Conservation (phyloP, 2,797 vertebrate genomes). For the Sylvilagus floridanus region DNA sequence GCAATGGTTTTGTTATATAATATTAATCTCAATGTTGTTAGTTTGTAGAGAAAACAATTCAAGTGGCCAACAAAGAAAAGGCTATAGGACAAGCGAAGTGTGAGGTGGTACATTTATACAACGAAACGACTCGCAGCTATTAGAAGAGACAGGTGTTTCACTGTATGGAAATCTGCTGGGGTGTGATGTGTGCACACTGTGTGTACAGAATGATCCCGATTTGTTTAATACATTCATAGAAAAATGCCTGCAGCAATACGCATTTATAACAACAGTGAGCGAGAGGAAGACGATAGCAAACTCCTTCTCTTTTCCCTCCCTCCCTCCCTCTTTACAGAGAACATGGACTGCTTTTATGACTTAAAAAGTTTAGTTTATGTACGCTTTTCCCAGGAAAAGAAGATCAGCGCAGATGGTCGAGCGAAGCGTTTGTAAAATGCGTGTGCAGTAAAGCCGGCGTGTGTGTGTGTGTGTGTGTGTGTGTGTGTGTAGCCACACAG, state of each 20-base stretch:
- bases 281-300: not conserved
- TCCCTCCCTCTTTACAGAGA: not conserved
- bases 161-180: not conserved
- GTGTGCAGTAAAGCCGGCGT: not conserved
- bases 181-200: not conserved
- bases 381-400: not conserved
- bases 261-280: not conserved
- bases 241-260: not conserved
- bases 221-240: conserved; percentile 33
- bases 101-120: conserved; percentile 1
- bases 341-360: not conserved
- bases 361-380: conserved; percentile 31
- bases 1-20: conserved; percentile 40
- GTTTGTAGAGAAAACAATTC: not conserved
- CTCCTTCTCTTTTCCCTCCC: not conserved
- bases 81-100: not conserved
- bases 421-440: not conserved
- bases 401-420: not conserved
- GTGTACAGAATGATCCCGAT: not conserved
- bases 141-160: conserved; percentile 8
- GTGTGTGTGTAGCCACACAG: too few relatives aligned
- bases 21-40: conserved; percentile 20
- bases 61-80: conserved; percentile 26
- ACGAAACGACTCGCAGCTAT: conserved; percentile 4
- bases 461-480: not conserved